Evolutionary conservation across 2,113 vertebrate genomes (phyloP), one percentile per base, ranked within the genome.

Genomic region (Apodemus sylvaticus): DNA sequence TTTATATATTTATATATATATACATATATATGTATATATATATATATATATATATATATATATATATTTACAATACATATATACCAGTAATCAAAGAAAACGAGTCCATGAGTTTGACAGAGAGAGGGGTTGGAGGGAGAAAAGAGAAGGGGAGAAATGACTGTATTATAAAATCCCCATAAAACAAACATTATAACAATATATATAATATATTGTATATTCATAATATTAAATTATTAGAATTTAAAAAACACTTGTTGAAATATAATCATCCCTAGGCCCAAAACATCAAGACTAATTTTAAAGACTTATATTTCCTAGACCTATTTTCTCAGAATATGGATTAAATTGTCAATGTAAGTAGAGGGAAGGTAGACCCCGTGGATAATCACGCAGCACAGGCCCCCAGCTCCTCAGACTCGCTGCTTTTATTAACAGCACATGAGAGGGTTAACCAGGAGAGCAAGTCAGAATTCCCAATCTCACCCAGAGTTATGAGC

Each of bases 211-310:
- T n/a, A n/a, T n/a, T n/a, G n/a, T n/a, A n/a, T n/a, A n/a, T n/a
- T n/a, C n/a, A 20, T 34, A 45, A 66, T 82, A 60, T 9, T 29
- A 2, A 10, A 22, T 17, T 60, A 10, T 83, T 62, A 39, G 36
- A 29, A 82, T 26, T 82, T 60, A 39, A 60, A 81, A 60, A 60
- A 22, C 36, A 82, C 34, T 39, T 82, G 55, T n/a, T 58, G 17
- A 53, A 79, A 53, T 79, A 3, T 17, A 20, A 92, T 92, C 24
- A 45, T 66, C 36, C 1, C 29, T 31, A 16, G 45, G 42, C 17
- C 68, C 96, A 95, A 91, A 29, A 48, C 92, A 85, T 66, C 9
- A 58, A 96, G 94, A 66, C 11, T 29, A 22, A 91, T 39, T 82
- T 78, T 45, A 10, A 78, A 79, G 89, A 51, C 20, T 64, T 79